phyloP scores from a whole-genome alignment of 1,140 invertebrate genomes.

The Frieseomelitta varia region DNA sequence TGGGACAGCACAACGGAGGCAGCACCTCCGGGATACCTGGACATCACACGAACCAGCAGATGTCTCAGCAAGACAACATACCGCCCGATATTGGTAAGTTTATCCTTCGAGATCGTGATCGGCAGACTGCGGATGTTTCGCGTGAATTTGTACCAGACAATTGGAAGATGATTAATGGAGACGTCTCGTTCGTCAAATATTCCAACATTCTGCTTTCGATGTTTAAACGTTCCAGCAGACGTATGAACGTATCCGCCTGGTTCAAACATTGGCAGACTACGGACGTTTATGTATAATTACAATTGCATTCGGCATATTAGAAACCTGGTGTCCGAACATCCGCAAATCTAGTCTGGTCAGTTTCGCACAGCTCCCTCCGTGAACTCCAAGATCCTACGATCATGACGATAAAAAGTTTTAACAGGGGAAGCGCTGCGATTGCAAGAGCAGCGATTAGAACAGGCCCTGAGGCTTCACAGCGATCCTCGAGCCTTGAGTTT shows the following conservation, averaged over 20 bases:
- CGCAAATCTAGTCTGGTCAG: background rate
- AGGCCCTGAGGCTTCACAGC: constrained; percentile 89
- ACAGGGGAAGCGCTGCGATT: constrained; percentile 87
- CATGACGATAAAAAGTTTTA: background rate
- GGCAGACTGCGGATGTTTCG: background rate
- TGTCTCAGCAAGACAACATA: constrained; percentile 80
- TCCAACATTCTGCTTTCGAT: too few relatives aligned
- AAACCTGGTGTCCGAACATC: background rate
- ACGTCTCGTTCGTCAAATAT: too few relatives aligned
- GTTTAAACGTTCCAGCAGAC: too few relatives aligned
- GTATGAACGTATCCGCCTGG: too few relatives aligned
- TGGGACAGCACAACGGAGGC: constrained; percentile 79
- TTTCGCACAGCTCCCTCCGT: too few relatives aligned
- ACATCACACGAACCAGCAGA: constrained; percentile 80
- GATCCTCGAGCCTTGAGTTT: constrained; percentile 86
- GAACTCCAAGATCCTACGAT: background rate
- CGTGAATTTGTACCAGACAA: background rate
- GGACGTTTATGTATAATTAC: too few relatives aligned
- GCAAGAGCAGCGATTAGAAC: constrained; percentile 91
- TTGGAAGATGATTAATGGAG: too few relatives aligned
- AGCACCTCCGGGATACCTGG: constrained; percentile 81
- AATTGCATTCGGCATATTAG: too few relatives aligned
- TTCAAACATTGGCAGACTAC: too few relatives aligned
- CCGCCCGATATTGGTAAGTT: constrained; percentile 80
- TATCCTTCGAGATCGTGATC: background rate